These are phyloP conservation scores for Champsocephalus gunnari DNA, from an alignment of 2,797 vertebrate genomes.

Conservation along the genomic window DNA sequence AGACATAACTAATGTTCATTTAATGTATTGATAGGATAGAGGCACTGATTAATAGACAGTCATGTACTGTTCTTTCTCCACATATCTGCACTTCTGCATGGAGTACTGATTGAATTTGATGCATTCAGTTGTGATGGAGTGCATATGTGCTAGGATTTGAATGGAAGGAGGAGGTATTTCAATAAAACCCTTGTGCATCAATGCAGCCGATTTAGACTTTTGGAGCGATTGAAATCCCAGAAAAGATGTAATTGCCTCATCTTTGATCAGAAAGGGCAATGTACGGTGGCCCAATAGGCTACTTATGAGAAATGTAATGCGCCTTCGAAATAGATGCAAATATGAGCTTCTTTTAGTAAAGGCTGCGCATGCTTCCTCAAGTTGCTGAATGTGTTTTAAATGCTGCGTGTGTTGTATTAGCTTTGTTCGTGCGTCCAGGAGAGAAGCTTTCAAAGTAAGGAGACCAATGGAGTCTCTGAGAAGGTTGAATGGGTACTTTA, in stretches of 20 bases:
- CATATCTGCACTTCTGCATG: no score
- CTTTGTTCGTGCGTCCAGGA: no score
- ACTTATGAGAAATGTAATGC: no score
- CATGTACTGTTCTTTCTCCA: not conserved
- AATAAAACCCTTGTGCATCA: constrained; percentile 12
- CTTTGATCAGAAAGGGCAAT: constrained; percentile 23
- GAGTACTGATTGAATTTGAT: not conserved
- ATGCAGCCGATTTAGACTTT: constrained; percentile 21
- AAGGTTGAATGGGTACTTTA: no score
- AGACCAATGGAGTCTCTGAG: no score
- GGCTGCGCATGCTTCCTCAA: no score
- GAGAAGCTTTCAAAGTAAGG: no score
- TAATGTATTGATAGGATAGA: not conserved
- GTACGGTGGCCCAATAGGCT: not conserved
- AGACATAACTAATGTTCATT: not conserved
- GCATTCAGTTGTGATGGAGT: not conserved
- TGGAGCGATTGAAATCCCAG: constrained; percentile 42
- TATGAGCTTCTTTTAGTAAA: no score
- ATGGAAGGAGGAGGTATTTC: not conserved
- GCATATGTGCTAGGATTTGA: no score
- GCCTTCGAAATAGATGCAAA: no score
- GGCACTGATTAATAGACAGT: not conserved
- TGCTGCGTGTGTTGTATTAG: no score
- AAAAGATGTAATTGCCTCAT: constrained; percentile 43
- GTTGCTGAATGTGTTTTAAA: no score